phyloP scores from a whole-genome alignment of 2,113 vertebrate species.

The Zapornia atra region DNA sequence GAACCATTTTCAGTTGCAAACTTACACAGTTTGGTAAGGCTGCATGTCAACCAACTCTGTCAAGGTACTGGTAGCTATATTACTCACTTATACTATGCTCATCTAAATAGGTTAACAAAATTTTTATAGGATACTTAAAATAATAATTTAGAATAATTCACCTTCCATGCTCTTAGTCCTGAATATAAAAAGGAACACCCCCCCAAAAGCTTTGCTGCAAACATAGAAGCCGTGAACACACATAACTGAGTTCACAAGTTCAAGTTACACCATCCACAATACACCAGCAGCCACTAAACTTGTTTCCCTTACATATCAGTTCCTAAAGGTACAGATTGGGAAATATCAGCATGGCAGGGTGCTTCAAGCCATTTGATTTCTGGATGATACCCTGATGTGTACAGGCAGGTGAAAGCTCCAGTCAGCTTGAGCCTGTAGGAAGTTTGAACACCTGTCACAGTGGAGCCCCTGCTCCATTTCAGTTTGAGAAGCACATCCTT shows the following conservation, averaged over 20 bases:
- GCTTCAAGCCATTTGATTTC: not conserved
- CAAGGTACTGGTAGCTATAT: not conserved
- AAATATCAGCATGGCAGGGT: not conserved
- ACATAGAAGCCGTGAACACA: not conserved
- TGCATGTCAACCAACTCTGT: not conserved
- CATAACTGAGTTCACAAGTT: not conserved
- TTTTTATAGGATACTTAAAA: not conserved
- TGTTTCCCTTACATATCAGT: not conserved
- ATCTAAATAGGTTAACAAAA: not conserved
- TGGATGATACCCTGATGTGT: no score
- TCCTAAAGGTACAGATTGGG: not conserved
- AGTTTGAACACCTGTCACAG: not conserved
- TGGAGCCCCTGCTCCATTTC: not conserved
- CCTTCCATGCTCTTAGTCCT: not conserved
- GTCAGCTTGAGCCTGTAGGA: not conserved
- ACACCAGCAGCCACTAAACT: not conserved
- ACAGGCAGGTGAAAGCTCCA: not conserved
- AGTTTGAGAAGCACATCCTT: not conserved
- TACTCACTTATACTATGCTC: not conserved
- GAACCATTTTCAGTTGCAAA: not conserved
- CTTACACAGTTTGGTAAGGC: not conserved
- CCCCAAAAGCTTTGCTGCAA: not conserved
- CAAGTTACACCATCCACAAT: rapidly evolving
- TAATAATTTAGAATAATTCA: not conserved
- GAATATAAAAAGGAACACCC: not conserved